Evolutionary conservation across 37 sponge, comb jelly and placozoan genomes (phyloP), one percentile per base, ranked within the genome.

Genomic region (Cliona cf. orientalis): DNA sequence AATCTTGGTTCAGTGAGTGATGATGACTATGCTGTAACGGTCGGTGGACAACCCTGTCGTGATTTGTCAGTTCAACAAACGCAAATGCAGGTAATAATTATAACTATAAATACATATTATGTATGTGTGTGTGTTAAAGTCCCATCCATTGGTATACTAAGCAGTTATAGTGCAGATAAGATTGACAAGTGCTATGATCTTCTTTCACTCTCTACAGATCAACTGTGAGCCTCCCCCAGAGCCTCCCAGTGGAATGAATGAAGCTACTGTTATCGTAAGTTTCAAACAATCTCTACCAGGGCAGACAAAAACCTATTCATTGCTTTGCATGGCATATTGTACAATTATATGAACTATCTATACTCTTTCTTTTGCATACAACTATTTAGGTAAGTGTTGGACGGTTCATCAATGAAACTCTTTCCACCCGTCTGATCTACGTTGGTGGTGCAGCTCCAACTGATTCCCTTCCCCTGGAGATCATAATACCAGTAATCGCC

Each of bases 381-480:
- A n/a, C n/a, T n/a, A n/a, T n/a, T n/a, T 23, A 81, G 82, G 82
- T 81, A 38, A 59, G 12, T 11, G 41, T 76, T 75, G 70, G 62
- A 34, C 26, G 25, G 26, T 76, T 46, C 32, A 26, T 66, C 28
- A 41, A 32, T 25, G 45, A 53, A 17, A 28, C 42, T 43, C 58
- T 66, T 28, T 43, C 58, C 58, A 49, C 29, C 45, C 11, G 55
- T 19, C 37, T 76, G 40, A 46, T 29, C 23, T 76, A 67, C 35
- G 7, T 21, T 42, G 32, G 42, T 1, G 31, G 60, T n/a, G 31
- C 14, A 1, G 33, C n/a, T n/a, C n/a, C n/a, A 28, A 36, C 22
- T 36, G 42, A 70, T 25, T 28, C 17, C 11, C 35, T 37, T 70
- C 43, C 23, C 39, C 60, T 49, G 12, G 37, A 9, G 42, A 31